Evolutionary conservation across 2,113 vertebrate species (phyloP).

Genomic region (Coptodon bakossiorum): DNA sequence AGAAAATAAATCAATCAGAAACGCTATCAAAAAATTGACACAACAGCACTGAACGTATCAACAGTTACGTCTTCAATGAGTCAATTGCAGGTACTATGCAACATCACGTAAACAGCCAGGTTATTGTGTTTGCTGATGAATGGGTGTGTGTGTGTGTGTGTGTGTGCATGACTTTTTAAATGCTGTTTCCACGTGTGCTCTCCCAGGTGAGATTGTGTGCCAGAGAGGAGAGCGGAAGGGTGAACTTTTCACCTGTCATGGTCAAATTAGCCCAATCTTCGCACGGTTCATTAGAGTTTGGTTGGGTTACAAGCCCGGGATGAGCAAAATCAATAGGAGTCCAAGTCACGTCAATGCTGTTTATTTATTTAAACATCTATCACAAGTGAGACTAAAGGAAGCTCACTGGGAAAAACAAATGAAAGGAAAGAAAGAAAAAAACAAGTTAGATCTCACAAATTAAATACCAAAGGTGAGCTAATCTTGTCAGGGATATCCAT

Average conservation of each 20-base stretch:
- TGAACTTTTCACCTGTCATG: conserved; percentile 4
- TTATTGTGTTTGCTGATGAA: neutral
- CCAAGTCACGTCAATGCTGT: neutral
- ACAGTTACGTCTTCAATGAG: conserved; percentile 14
- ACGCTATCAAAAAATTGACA: conserved; percentile 59
- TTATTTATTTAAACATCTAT: neutral
- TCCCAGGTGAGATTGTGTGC: neutral
- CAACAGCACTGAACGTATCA: conserved; percentile 21
- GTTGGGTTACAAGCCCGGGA: neutral
- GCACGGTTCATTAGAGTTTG: conserved; percentile 16
- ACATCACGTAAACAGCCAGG: conserved; percentile 32
- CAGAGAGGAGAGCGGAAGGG: neutral
- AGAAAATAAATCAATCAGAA: conserved; percentile 59
- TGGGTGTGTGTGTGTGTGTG: neutral
- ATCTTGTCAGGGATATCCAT: neutral
- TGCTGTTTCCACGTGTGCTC: neutral
- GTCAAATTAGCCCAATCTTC: conserved; percentile 42
- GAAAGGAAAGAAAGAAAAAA: neutral
- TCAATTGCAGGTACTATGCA: conserved; percentile 48
- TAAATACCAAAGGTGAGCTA: neutral
- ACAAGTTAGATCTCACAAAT: neutral
- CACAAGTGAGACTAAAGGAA: neutral
- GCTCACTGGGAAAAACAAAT: neutral
- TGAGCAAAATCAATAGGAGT: conserved; percentile 5
- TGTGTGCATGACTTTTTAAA: neutral